Evolutionary conservation across 2,888 invertebrate species (phyloP), one percentile per base, ranked within the genome.

Genomic region (Saturnia japonica): DNA sequence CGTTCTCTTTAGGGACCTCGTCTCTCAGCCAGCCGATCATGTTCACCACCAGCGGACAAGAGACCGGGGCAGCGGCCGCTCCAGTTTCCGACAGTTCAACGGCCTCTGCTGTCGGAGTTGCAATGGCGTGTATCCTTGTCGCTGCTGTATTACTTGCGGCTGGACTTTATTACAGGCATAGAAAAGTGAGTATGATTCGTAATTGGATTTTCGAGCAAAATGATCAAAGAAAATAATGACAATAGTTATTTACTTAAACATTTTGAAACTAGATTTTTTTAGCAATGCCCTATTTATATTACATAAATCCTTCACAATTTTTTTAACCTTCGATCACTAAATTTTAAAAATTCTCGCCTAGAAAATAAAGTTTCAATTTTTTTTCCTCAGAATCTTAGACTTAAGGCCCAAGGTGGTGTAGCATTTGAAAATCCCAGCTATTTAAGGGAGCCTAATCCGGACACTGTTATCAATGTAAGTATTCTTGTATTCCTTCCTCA

Each of bases 381-480:
- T 51, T 19, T n/a, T 25, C 89, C 88, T 12, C 89, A 94, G 94
- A 94, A 95, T 84, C 89, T 96, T 73, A 95, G 95, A 74, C 89
- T 95, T 67, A 96, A 96, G 82, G 95, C 96, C 74, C 95, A 96
- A 81, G 96, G 96, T 74, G 96, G 96, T 64, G 97, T 97, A 71
- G 97, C 97, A 22, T 97, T 97, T 86, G 97, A 97, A 89, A 97
- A 97, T 87, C 97, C 97, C 14, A 97, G 97, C 85, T 97, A 97
- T 89, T 94, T 97, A 75, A 94, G 97, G 73, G 97, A 97, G 82
- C 95, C 96, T 74, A 96, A 96, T 81, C 95, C 96, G 90, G 97
- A 97, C 80, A 96, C 96, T 79, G 95, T 96, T 83, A 95, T 96
- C 69, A 96, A 97, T 90, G 97, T 96, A 89, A 91, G 94, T 89